Evolutionary conservation across 2,113 vertebrate species (phyloP).

Genomic region (Neogobius melanostomus): DNA sequence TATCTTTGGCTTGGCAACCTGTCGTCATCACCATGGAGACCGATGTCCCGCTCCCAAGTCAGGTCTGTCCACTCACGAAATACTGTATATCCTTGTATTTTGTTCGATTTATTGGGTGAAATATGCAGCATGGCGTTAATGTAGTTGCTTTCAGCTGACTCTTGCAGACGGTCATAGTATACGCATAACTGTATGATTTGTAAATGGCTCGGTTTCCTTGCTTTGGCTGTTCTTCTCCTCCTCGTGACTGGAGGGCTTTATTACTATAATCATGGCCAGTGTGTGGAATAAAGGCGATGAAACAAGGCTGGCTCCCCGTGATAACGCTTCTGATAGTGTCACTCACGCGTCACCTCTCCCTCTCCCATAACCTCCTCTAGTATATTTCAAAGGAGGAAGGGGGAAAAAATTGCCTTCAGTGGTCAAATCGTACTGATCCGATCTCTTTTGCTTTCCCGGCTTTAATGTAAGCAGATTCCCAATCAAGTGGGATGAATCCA

Average conservation of each 20-base stretch:
- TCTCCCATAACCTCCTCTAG: constrained; percentile 40
- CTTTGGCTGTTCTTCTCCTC: not conserved
- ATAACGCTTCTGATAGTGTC: constrained; percentile 44
- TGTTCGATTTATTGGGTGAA: too few relatives aligned
- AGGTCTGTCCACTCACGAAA: too few relatives aligned
- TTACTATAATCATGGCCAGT: constrained; percentile 15
- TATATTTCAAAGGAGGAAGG: constrained; percentile 39
- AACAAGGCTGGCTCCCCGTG: constrained; percentile 31
- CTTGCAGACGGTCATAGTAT: not conserved
- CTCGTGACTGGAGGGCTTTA: constrained; percentile 16
- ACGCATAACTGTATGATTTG: not conserved
- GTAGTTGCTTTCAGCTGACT: not conserved
- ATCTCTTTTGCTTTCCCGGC: constrained; percentile 42
- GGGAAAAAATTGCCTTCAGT: constrained; percentile 46
- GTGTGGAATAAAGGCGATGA: constrained; percentile 36
- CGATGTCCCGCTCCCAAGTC: too few relatives aligned
- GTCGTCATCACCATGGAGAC: too few relatives aligned
- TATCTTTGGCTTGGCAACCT: too few relatives aligned
- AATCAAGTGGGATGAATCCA: constrained; percentile 72
- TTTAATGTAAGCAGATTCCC: constrained; percentile 74
- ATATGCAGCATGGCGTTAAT: not conserved
- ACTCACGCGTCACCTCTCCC: constrained; percentile 40
- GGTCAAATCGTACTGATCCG: constrained; percentile 60
- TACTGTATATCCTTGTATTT: too few relatives aligned
- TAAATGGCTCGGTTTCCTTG: not conserved